Conservation (phyloP, 2,797 vertebrate species). For the Sciurus vulgaris region DNA sequence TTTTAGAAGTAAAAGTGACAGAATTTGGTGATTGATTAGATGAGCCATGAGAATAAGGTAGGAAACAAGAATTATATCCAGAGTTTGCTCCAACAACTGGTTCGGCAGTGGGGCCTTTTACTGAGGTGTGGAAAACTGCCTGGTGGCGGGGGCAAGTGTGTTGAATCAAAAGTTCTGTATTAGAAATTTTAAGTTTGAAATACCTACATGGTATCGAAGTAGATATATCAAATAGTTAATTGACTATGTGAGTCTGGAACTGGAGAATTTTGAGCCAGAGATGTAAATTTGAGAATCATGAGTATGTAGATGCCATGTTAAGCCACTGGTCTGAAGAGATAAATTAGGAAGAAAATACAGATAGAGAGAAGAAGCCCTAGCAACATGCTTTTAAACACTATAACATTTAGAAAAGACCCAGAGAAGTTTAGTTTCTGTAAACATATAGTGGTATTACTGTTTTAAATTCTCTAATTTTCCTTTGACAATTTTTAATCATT, state of each 20-base stretch:
- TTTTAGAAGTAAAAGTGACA: constrained; percentile 9
- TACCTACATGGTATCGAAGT: neutral
- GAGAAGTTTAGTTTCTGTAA: constrained; percentile 20
- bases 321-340: neutral
- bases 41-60: neutral
- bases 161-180: neutral
- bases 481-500: constrained; percentile 65
- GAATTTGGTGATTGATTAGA: neutral
- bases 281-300: neutral
- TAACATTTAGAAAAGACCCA: constrained; percentile 1
- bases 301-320: neutral
- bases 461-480: constrained; percentile 55
- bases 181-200: neutral
- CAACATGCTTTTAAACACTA: neutral
- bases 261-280: constrained; percentile 4
- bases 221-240: neutral
- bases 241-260: constrained; percentile 7
- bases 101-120: neutral
- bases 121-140: neutral
- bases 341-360: constrained; percentile 46
- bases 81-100: constrained; percentile 39
- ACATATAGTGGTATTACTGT: neutral
- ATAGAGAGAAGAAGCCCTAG: neutral
- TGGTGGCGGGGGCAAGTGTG: neutral
- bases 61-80: constrained; percentile 10